Conservation (phyloP, 2,888 invertebrate genomes). For the Conus canariensis region DNA sequence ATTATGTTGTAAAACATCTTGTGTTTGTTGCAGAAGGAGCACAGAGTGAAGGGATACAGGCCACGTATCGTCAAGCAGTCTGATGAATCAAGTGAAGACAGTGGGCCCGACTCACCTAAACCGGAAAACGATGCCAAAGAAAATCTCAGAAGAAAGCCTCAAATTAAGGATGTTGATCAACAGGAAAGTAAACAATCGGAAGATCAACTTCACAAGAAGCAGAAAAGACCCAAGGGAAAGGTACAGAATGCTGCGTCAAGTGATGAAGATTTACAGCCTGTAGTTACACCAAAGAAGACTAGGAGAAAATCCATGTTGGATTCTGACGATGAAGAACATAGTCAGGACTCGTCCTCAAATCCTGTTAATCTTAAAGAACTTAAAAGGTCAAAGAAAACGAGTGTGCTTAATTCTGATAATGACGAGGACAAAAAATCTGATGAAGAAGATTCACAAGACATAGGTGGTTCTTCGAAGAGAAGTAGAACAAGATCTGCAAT, state of each 20-base stretch:
- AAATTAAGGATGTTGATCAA: not conserved
- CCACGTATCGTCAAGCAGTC: not conserved
- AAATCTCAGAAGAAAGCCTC: not conserved
- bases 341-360: not conserved
- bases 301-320: constrained; percentile 13
- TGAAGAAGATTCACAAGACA: not conserved
- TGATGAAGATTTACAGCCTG: constrained; percentile 16
- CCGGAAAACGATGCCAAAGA: not conserved
- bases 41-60: constrained; percentile 31
- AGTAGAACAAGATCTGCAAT: not conserved
- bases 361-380: not conserved
- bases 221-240: not conserved
- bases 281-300: not conserved
- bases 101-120: not conserved
- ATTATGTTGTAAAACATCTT: not conserved
- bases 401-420: not conserved
- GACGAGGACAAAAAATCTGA: not conserved
- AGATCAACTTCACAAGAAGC: not conserved
- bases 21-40: constrained; percentile 24
- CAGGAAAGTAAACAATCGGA: not conserved
- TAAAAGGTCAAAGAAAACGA: not conserved
- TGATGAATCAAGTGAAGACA: constrained; percentile 1
- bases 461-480: not conserved
- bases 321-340: not conserved
- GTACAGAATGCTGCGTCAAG: not conserved